Evolutionary conservation across 2,888 invertebrate genomes (phyloP).

Genomic region (Pristionchus arcanus): DNA sequence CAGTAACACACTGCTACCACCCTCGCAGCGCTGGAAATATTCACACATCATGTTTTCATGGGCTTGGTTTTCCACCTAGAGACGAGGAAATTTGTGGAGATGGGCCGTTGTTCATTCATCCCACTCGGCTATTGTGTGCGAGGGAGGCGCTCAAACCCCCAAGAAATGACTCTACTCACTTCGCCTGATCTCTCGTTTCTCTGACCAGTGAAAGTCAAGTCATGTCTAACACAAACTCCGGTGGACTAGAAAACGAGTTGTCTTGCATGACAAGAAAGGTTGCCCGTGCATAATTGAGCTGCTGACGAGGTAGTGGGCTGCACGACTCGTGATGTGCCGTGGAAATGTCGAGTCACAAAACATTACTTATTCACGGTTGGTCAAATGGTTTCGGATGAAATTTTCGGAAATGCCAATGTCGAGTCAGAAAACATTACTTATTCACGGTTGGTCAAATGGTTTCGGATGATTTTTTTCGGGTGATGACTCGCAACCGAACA

Average conservation of each 20-base stretch:
- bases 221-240: background rate
- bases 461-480: too few relatives aligned
- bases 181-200: too few relatives aligned
- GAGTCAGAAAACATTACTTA: background rate
- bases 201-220: too few relatives aligned
- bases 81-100: background rate
- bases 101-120: background rate
- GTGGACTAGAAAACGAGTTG: background rate
- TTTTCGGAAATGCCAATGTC: too few relatives aligned
- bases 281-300: background rate
- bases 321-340: too few relatives aligned
- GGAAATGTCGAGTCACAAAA: background rate
- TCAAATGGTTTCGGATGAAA: too few relatives aligned
- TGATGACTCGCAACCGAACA: too few relatives aligned
- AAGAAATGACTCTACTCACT: too few relatives aligned
- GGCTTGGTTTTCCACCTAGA: background rate
- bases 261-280: background rate
- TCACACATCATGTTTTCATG: constrained; percentile 32
- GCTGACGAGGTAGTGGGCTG: background rate
- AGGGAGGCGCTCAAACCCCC: background rate
- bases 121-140: background rate
- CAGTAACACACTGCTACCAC: background rate
- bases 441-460: too few relatives aligned
- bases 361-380: background rate
- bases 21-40: background rate